A percentile compares a stretch with the other conserved stretches of the same genome.
phyloP scores from a whole-genome alignment of 2,113 vertebrate species.

The Anoura caudifer region DNA sequence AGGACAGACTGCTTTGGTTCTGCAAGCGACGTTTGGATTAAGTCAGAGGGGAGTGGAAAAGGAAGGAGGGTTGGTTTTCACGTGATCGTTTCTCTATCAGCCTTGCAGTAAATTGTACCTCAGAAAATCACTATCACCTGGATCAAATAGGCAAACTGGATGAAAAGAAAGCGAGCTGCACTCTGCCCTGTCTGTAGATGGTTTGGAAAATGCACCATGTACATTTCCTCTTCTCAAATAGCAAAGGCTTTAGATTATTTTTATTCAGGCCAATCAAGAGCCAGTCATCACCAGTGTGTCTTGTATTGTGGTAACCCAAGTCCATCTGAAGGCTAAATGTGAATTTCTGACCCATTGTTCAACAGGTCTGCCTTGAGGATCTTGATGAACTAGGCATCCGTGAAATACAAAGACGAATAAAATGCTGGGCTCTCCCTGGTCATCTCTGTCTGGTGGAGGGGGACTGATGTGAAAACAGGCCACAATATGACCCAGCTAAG shows the following conservation, averaged over 20 bases:
- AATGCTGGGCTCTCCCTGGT: not conserved
- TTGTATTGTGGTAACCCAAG: not conserved
- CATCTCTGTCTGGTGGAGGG: not conserved
- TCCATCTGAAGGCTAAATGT: not conserved
- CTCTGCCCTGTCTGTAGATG: not conserved
- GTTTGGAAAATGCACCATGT: not conserved
- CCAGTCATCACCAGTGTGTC: not conserved
- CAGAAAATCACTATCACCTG: not conserved
- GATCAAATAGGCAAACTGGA: not conserved
- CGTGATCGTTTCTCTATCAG: not conserved
- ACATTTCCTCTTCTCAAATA: not conserved
- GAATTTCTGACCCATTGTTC: constrained; percentile 33
- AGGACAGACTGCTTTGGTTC: not conserved
- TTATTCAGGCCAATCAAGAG: not conserved
- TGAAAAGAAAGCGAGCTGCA: not conserved
- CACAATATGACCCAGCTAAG: not conserved
- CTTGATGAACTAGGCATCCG: constrained; percentile 14
- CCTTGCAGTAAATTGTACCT: not conserved
- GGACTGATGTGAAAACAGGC: not conserved
- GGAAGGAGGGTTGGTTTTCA: not conserved
- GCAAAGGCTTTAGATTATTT: constrained; percentile 4
- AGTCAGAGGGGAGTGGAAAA: not conserved
- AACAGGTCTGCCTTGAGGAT: not conserved
- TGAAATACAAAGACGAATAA: constrained; percentile 43
- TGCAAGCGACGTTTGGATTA: not conserved